Percentiles rank a stretch among this genome's conserved stretches.
These are phyloP conservation scores for Aradophagus sp. DNA, from an alignment of 1,140 invertebrate genomes.

Conservation along the genomic window DNA sequence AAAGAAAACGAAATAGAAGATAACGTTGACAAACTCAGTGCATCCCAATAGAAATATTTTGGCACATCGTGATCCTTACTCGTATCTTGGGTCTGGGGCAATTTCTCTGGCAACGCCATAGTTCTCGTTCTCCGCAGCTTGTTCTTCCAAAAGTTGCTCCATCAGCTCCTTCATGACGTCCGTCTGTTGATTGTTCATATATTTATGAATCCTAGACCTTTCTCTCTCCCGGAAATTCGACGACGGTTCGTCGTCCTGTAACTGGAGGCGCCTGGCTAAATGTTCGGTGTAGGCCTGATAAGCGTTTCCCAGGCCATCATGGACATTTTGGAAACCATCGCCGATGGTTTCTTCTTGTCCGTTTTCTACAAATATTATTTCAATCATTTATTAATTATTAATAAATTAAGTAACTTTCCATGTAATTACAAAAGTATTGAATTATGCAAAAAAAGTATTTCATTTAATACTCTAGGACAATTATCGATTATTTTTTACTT, in stretches of 20 bases:
- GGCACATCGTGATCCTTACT: conserved; percentile 25
- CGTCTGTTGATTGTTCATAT: background rate
- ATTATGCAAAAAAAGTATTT: too few species aligned
- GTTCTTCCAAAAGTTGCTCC: conserved; percentile 4
- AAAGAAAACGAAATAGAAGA: too few species aligned
- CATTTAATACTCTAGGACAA: background rate
- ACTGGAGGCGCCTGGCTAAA: conserved; percentile 1
- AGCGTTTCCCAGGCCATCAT: conserved; percentile 60
- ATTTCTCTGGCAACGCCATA: conserved; percentile 15
- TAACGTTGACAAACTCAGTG: too few species aligned
- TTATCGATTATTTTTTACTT: background rate
- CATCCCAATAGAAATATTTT: too few species aligned
- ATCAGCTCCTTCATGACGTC: conserved; percentile 9
- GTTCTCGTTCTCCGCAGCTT: conserved; percentile 11
- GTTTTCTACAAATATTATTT: conserved; percentile 49
- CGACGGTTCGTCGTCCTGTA: conserved; percentile 52
- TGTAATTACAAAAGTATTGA: background rate
- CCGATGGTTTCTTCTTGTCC: conserved; percentile 68
- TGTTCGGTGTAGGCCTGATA: conserved; percentile 57
- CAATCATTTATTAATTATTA: too few species aligned
- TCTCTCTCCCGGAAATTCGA: conserved; percentile 67
- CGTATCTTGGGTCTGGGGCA: conserved; percentile 6
- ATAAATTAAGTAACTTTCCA: too few species aligned
- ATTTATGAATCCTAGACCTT: conserved; percentile 14
- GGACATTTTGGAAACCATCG: conserved; percentile 65